Base-by-base conservation (phyloP, 92 coral and sea anemone species). In the Bergia sp. region DNA sequence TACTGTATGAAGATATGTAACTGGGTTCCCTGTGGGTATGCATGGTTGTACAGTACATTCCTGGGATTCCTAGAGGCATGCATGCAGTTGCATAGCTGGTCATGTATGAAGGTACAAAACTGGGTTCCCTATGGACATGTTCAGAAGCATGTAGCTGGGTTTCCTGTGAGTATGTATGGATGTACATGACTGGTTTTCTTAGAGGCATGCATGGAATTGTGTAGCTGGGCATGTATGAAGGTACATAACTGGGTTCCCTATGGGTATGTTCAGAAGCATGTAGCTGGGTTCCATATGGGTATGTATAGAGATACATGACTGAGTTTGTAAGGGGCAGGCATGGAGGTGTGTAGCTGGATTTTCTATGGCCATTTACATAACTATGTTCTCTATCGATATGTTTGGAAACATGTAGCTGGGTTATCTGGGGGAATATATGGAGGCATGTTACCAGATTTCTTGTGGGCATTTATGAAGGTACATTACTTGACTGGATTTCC, bases 291-390 rank as follows among this genome's bases (percentile, higher is more conserved):
- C 7, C 38, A 43, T 72, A 2, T 72, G 76, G 39, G 29, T 37
- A 4, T 76, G 79, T 75, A 40, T 75, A 12, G 44, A 75, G 53
- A 18, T 75, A 43, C 38, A n/a, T 39, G 47, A 0, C 18, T 75
- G 45, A 5, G 45, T 75, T 75, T 43, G 7, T 37, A 29, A 29
- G 38, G 4, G 79, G 49, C 18, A 75, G 37, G 79, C 39, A 75
- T 75, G 79, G 12, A 10, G 47, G 45, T 76, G 12, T 76, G 79
- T 41, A 40, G 39, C 1, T 7, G 97, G 95, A 40, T 91, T 95
- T 77, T 95, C 96, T 18, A 86, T 94, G 91, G 98, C 0, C 29
- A 29, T 29, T 29, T 29, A 29, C 29, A 29, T 29, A 29, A 29
- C 0, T 29, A 0, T 29, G 29, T 29, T 29, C 29, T 29, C 29